Evolutionary conservation across 2,888 invertebrate species (phyloP), one percentile per base, ranked within the genome.

Genomic region (Eupeodes luniger): DNA sequence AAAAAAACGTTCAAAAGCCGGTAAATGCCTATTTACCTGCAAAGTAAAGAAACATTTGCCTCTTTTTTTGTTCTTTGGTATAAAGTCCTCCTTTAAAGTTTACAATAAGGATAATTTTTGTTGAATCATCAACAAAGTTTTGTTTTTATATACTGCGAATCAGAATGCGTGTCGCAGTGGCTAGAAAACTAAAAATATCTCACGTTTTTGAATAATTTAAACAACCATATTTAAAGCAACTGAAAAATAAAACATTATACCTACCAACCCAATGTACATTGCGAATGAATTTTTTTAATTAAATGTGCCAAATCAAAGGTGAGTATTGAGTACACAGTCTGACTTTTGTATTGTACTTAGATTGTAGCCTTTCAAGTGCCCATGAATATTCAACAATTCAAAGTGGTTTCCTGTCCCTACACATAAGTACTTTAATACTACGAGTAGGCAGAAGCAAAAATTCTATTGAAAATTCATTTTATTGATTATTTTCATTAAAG

Each of bases 401-500:
- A 57, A 62, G 62, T 62, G 16, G 16, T 11, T 62, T 5, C 40
- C 40, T 61, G 5, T 40, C n/a, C 14, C 36, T 40, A 19, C 2
- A 10, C 27, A 40, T 40, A 64, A 4, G 27, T 64, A 34, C 78
- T 34, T 61, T 14, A 61, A n/a, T 40, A 34, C 11, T 27, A 19
- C 34, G 67, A 59, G 14, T 51, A 51, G 40, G 40, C 6, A 57
- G 55, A 2, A n/a, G 51, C 5, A 36, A 7, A 36, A 14, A n/a
- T 34, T 59, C 55, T 27, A 76, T 77, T 85, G 10, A 74, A 78
- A 78, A 81, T 53, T 72, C 44, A 74, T 62, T 62, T 62, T 82
- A 86, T 86, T 75, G 85, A 86, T 85, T 86, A 82, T 5, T 86
- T 78, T 78, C 40, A 74, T 40, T 36, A 66, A 81, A 74, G 53